Conservation (phyloP, 2,888 invertebrate species). For the Hyalella azteca region DNA sequence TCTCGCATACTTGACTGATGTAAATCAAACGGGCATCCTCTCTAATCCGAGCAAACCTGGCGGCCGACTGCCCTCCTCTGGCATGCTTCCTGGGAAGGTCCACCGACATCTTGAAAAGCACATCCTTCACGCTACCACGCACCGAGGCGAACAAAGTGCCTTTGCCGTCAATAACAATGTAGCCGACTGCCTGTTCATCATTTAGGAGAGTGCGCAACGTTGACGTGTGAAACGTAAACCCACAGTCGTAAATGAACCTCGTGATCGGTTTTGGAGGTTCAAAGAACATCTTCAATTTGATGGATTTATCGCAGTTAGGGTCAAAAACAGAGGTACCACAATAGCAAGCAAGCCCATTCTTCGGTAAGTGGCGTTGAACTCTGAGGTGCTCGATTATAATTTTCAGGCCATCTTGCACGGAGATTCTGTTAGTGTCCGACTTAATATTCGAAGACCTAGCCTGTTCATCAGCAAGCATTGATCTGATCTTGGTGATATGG, state of each 20-base stretch:
- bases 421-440: constrained; percentile 38
- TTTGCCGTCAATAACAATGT: constrained; percentile 70
- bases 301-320: constrained; percentile 66
- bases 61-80: constrained; percentile 70
- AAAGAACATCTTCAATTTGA: constrained; percentile 70
- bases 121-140: constrained; percentile 69
- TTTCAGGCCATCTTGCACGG: constrained; percentile 41
- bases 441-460: constrained; percentile 39
- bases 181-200: constrained; percentile 70
- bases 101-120: constrained; percentile 69
- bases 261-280: constrained; percentile 70
- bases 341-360: constrained; percentile 38
- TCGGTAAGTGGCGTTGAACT: neutral
- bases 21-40: constrained; percentile 71
- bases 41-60: constrained; percentile 69
- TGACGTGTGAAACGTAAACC: constrained; percentile 65
- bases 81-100: constrained; percentile 70
- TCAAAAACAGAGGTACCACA: constrained; percentile 9
- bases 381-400: constrained; percentile 38
- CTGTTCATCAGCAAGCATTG: constrained; percentile 32
- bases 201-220: constrained; percentile 67
- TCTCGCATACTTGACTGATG: constrained; percentile 69
- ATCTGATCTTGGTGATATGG: constrained; percentile 37
- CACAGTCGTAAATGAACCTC: constrained; percentile 69
- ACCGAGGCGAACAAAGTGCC: constrained; percentile 69